These are phyloP conservation scores for Brachyptera putata DNA, from an alignment of 2,888 invertebrate species.

Conservation along the genomic window DNA sequence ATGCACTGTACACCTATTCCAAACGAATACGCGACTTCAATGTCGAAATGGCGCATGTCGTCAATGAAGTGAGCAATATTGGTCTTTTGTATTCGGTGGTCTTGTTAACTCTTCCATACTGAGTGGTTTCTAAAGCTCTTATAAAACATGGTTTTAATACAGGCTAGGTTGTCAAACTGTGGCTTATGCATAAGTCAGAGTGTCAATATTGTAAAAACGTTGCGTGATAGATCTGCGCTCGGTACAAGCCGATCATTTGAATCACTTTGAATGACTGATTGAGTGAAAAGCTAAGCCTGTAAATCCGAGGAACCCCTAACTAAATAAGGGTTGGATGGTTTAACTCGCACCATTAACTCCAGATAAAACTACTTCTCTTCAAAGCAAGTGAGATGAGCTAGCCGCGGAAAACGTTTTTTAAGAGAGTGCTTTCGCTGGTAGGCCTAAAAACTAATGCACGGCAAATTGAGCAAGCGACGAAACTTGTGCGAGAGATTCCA, in stretches of 20 bases:
- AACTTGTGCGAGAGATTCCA: no score
- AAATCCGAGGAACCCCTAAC: slow-evolving; percentile 14
- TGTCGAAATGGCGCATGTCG: no score
- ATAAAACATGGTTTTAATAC: not conserved
- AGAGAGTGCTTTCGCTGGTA: no score
- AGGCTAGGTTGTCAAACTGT: not conserved
- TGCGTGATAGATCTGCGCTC: slow-evolving; percentile 9
- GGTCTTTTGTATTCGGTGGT: not conserved
- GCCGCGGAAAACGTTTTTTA: no score
- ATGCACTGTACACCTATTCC: no score
- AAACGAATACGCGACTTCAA: no score
- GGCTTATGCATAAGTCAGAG: slow-evolving; percentile 6
- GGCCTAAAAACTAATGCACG: no score
- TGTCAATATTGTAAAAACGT: slow-evolving; percentile 15
- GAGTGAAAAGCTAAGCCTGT: slow-evolving; percentile 7
- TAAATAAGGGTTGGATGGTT: slow-evolving; percentile 18
- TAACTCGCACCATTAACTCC: slow-evolving; percentile 15
- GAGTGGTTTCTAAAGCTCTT: not conserved
- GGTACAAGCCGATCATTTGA: slow-evolving; percentile 9
- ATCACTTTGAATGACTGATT: slow-evolving; percentile 16
- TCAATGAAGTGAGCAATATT: not conserved
- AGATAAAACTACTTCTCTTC: no score
- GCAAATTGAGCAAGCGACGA: no score
- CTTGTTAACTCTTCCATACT: not conserved
- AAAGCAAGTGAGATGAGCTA: no score